phyloP scores from a whole-genome alignment of 2,113 vertebrate species.

The Nerophis lumbriciformis region DNA sequence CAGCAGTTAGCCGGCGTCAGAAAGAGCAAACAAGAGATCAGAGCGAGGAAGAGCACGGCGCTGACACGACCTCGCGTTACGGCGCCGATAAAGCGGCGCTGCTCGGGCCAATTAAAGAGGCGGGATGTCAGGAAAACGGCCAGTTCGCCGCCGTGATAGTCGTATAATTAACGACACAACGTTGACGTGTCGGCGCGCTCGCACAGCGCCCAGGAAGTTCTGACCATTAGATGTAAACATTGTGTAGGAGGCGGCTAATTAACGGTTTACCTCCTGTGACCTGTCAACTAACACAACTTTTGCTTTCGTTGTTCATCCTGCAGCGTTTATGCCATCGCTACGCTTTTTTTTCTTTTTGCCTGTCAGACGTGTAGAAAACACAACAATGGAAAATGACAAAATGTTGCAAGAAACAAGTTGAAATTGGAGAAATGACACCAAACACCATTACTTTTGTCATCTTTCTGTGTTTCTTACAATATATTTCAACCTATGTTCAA shows the following conservation, averaged over 20 bases:
- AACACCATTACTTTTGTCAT: no score
- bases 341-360: no score
- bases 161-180: constrained; percentile 47
- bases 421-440: no score
- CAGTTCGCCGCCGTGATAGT: constrained; percentile 42
- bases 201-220: constrained; percentile 5
- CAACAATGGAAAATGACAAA: no score
- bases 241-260: no score
- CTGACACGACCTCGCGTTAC: constrained; percentile 48
- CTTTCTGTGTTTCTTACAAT: no score
- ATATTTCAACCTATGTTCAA: no score
- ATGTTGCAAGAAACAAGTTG: no score
- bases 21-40: constrained; percentile 56
- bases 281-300: neutral
- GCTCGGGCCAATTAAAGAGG: constrained; percentile 59
- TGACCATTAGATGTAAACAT: neutral
- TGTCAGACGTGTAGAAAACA: no score
- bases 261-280: constrained; percentile 3
- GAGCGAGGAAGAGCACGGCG: constrained; percentile 33
- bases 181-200: constrained; percentile 8
- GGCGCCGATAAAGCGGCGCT: constrained; percentile 50
- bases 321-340: no score
- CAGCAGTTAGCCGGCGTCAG: constrained; percentile 62
- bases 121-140: constrained; percentile 46
- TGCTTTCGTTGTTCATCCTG: no score